Evolutionary conservation across 1,140 invertebrate species (phyloP).

Genomic region (Episyrphus balteatus): DNA sequence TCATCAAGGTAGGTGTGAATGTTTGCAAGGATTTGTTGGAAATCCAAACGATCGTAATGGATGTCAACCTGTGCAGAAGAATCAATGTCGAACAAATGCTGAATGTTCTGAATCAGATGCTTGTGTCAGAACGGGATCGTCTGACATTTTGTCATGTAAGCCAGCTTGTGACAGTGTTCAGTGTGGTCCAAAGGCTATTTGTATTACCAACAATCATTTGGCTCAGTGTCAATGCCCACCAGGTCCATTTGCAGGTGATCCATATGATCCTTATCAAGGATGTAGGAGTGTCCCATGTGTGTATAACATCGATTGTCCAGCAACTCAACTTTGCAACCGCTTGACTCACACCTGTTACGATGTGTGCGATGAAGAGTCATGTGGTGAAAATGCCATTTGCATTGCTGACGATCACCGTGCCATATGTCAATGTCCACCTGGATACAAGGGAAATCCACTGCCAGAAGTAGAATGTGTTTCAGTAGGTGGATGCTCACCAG

Average conservation of each 20-base stretch:
- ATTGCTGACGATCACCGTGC: constrained; percentile 71
- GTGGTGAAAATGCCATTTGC: constrained; percentile 79
- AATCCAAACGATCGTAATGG: constrained; percentile 82
- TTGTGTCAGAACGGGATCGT: constrained; percentile 44
- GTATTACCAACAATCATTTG: constrained; percentile 76
- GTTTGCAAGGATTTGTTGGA: constrained; percentile 64
- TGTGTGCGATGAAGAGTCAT: constrained; percentile 68
- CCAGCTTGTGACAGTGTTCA: constrained; percentile 61
- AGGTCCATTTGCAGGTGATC: constrained; percentile 72
- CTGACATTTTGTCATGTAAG: constrained; percentile 47
- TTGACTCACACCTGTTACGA: constrained; percentile 70
- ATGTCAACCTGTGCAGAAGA: constrained; percentile 56
- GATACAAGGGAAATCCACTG: constrained; percentile 64
- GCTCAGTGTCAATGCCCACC: constrained; percentile 79
- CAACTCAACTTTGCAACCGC: constrained; percentile 66
- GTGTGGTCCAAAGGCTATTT: constrained; percentile 76
- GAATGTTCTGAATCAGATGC: constrained; percentile 71
- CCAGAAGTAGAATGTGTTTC: constrained; percentile 66
- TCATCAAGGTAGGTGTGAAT: constrained; percentile 69
- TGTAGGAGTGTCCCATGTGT: constrained; percentile 73
- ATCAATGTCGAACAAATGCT: constrained; percentile 65
- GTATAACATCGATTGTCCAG: constrained; percentile 70
- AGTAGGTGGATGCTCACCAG: constrained; percentile 56
- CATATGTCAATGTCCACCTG: constrained; percentile 73
- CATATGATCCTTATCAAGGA: constrained; percentile 58